These are phyloP conservation scores for Gisinianus flammeolus DNA, from an alignment of 2,888 invertebrate species.

Conservation along the genomic window DNA sequence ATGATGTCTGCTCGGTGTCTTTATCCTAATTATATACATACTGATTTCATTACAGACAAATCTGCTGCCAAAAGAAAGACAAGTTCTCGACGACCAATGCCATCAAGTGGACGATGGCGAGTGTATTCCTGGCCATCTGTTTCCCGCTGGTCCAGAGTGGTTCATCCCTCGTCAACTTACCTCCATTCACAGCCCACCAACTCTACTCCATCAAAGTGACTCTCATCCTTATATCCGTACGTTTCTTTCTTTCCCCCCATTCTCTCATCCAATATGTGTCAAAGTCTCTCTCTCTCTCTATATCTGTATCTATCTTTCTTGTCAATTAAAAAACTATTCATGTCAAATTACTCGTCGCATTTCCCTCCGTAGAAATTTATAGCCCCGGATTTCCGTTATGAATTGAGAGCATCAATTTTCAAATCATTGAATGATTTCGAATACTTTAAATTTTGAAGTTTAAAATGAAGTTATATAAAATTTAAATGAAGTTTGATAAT, in stretches of 20 bases:
- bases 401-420: no score
- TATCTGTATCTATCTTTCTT: neutral
- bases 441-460: no score
- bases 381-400: no score
- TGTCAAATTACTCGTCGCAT: no score
- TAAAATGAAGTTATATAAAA: no score
- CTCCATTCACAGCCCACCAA: neutral
- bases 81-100: constrained; percentile 55
- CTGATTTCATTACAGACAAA: constrained; percentile 48
- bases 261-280: no score
- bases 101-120: constrained; percentile 55
- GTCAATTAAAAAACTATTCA: no score
- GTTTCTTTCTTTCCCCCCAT: constrained; percentile 27
- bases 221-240: constrained; percentile 52
- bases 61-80: constrained; percentile 58
- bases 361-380: no score
- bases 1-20: no score
- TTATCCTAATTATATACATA: no score
- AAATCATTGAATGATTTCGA: no score
- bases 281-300: neutral
- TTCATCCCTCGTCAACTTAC: neutral
- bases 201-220: constrained; percentile 47
- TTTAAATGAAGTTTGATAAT: no score
- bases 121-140: constrained; percentile 40
- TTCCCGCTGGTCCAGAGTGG: constrained; percentile 21